Base-by-base conservation (phyloP, 2,797 vertebrate species). In the Fundulus diaphanus region DNA sequence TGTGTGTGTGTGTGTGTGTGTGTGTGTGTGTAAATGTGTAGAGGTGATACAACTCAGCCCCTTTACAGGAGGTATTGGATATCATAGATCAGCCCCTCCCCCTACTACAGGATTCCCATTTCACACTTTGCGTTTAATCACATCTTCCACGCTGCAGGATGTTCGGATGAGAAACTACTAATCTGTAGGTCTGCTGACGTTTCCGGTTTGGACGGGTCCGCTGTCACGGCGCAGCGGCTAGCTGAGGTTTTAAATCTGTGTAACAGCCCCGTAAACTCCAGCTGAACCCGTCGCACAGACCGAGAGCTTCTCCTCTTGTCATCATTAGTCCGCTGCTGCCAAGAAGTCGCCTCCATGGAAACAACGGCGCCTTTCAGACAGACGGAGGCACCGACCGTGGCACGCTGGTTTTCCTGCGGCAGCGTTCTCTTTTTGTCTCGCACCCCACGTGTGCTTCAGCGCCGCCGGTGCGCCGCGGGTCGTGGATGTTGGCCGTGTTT, bases 241-340 rank as follows among this genome's bases (percentile, higher is more conserved):
- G 61, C 72, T 35, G 24, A 63, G 49, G 54, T 81, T 83, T 74
- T 66, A 72, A 69, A 76, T 85, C 76, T 74, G 57, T 59, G 54
- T 57, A 73, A 83, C 81, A 68, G 86, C 78, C 73, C 76, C 48
- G 84, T 93, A 92, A 95, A 93, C 93, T 93, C 92, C 86, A 5
- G 75, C 81, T 94, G 91, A 95, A 94, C 92, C 87, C 89, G 52
- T 82, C 85, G 73, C 74, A 27, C 63, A 87, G 87, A 85, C 88
- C 63, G 78, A 79, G 80, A 82, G 82, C 44, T 29, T n/a, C 84
- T 85, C 82, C 52, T 77, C 78, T 81, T 77, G 69, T 88, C 89
- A 82, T 90, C 91, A 83, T 92, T 88, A 92, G 84, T 73, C 78
- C 77, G 56, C 78, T 59, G 81, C 90, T 91, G 90, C 88, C 89